A percentile compares a stretch with the other conserved stretches of the same genome.
These are phyloP conservation scores for Tetramorium alpestre DNA, from an alignment of 1,140 invertebrate species.

Conservation along the genomic window DNA sequence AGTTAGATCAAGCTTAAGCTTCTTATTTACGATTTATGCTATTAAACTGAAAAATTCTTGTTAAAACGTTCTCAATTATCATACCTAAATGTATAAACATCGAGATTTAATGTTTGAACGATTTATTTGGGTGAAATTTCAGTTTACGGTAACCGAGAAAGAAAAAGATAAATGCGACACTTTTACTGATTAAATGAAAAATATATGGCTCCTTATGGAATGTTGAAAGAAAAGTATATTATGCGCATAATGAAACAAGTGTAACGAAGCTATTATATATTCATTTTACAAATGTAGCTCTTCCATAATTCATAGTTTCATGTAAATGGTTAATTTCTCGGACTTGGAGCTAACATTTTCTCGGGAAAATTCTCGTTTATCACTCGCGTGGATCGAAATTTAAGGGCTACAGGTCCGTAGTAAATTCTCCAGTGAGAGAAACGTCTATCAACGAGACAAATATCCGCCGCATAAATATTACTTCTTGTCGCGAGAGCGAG, in stretches of 20 bases:
- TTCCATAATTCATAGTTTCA: conserved; percentile 4
- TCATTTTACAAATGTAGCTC: conserved; percentile 1
- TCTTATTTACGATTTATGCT: background rate
- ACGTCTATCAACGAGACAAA: conserved; percentile 53
- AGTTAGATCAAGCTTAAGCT: background rate
- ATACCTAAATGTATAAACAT: background rate
- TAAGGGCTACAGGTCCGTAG: background rate
- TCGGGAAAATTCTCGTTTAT: background rate
- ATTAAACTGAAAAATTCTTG: background rate
- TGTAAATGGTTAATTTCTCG: background rate
- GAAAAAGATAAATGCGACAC: background rate
- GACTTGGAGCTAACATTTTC: background rate
- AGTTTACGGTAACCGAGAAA: background rate
- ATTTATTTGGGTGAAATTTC: background rate
- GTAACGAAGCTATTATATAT: background rate
- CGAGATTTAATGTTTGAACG: background rate
- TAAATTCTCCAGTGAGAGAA: conserved; percentile 32
- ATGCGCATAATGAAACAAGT: background rate
- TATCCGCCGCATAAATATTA: conserved; percentile 54
- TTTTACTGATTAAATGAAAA: too few species aligned
- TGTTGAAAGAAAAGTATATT: background rate
- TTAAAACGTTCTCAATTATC: background rate
- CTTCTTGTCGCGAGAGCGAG: conserved; percentile 19
- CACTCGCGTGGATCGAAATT: conserved; percentile 7
- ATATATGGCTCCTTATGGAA: background rate